Conservation (phyloP, 2,797 vertebrate genomes). For the Propithecus perrieri region DNA sequence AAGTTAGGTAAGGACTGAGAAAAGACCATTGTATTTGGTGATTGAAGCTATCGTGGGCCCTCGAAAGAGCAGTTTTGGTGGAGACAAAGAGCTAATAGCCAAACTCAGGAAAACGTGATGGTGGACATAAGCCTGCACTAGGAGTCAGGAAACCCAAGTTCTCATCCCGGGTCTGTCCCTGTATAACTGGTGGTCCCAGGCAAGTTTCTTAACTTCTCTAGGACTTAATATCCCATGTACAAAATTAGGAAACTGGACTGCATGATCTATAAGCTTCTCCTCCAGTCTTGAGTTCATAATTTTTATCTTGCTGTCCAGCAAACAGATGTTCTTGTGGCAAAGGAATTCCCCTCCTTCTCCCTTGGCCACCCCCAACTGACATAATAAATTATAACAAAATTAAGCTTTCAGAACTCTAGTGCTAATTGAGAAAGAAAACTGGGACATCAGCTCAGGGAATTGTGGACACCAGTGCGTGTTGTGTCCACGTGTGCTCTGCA, state of each 20-base stretch:
- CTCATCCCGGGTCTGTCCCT: neutral
- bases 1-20: neutral
- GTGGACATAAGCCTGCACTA: neutral
- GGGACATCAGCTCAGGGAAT: conserved; percentile 55
- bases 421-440: conserved; percentile 75
- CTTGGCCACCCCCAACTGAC: conserved; percentile 30
- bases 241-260: neutral
- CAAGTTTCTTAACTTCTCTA: neutral
- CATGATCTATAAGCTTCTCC: neutral
- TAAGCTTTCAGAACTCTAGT: conserved; percentile 56
- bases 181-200: neutral
- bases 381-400: conserved; percentile 67
- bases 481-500: neutral
- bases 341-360: conserved; percentile 57
- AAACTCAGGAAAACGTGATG: neutral
- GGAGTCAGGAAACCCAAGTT: neutral
- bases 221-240: neutral
- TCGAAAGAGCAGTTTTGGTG: conserved; percentile 17
- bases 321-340: conserved; percentile 50
- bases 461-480: conserved; percentile 42
- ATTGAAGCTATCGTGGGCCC: neutral
- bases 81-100: neutral
- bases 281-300: neutral
- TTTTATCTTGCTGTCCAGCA: conserved; percentile 45
- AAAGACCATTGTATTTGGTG: neutral